Conservation (phyloP, 2,797 vertebrate species). For the Prunella strophiata region DNA sequence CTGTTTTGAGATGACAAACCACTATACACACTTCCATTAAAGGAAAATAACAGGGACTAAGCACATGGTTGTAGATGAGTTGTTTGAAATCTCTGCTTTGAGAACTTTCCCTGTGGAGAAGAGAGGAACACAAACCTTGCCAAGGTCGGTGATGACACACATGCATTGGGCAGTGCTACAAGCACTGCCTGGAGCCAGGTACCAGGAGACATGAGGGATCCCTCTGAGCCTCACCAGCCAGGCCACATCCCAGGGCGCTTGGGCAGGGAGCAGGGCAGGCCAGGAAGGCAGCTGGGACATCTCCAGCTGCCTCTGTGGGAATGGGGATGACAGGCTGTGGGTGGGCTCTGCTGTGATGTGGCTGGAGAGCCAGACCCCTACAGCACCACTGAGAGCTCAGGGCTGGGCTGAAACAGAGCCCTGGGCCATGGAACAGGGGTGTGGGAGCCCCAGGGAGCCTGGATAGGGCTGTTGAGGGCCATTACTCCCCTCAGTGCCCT, state of each 20-base stretch:
- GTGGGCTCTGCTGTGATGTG: background rate
- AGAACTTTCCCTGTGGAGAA: background rate
- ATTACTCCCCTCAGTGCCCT: background rate
- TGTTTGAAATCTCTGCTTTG: background rate
- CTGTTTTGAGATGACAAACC: background rate
- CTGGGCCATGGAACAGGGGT: background rate
- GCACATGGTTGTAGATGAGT: background rate
- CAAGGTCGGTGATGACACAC: background rate
- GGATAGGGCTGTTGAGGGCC: background rate
- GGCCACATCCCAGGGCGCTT: fast-evolving
- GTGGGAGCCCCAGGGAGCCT: background rate
- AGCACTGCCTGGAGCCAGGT: background rate
- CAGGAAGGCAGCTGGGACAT: background rate
- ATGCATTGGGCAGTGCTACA: fast-evolving
- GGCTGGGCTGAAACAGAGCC: background rate
- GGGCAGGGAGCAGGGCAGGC: background rate
- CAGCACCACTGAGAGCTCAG: background rate
- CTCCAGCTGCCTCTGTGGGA: background rate
- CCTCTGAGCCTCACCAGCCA: background rate
- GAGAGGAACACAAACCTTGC: background rate
- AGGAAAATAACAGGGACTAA: background rate
- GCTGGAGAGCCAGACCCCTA: background rate
- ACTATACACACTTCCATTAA: background rate
- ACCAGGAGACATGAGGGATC: background rate
- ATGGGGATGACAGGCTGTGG: fast-evolving